phyloP scores from a whole-genome alignment of 2,888 invertebrate genomes.

The Deroplatys truncata region DNA sequence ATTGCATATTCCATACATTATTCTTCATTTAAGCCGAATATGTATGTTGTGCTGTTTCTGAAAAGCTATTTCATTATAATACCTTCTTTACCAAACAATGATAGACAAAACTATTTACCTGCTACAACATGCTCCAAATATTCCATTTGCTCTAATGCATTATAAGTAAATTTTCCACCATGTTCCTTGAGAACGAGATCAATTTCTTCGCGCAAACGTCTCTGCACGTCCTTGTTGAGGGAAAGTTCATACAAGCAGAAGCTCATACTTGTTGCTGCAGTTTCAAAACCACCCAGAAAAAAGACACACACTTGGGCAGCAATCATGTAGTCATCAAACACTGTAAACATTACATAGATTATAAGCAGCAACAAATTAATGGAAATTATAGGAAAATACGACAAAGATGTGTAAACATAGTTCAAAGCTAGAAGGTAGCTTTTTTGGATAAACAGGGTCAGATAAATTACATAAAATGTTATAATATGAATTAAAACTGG shows the following conservation, averaged over 20 bases:
- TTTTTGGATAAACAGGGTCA: no score
- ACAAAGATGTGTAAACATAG: no score
- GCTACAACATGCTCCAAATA: constrained; percentile 36
- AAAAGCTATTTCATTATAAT: background rate
- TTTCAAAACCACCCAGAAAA: constrained; percentile 38
- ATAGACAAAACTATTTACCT: constrained; percentile 18
- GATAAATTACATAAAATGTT: no score
- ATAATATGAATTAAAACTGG: no score
- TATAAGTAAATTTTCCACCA: constrained; percentile 34
- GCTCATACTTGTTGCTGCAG: constrained; percentile 37
- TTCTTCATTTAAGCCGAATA: no score
- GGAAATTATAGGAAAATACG: no score
- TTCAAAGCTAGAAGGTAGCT: no score
- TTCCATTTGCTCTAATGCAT: constrained; percentile 35
- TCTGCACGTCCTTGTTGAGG: constrained; percentile 35
- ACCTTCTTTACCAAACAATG: background rate
- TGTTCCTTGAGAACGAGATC: constrained; percentile 31
- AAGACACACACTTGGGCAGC: constrained; percentile 37
- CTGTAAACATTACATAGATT: background rate
- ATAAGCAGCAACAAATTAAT: no score
- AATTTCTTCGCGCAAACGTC: constrained; percentile 35
- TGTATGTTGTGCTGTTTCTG: no score
- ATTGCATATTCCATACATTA: no score
- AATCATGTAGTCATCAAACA: constrained; percentile 22
- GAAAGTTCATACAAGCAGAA: constrained; percentile 36